A percentile compares a stretch with the other conserved stretches of the same genome.
Evolutionary conservation across 2,888 invertebrate species (phyloP).

Genomic region (Meiosimyza platycephala): DNA sequence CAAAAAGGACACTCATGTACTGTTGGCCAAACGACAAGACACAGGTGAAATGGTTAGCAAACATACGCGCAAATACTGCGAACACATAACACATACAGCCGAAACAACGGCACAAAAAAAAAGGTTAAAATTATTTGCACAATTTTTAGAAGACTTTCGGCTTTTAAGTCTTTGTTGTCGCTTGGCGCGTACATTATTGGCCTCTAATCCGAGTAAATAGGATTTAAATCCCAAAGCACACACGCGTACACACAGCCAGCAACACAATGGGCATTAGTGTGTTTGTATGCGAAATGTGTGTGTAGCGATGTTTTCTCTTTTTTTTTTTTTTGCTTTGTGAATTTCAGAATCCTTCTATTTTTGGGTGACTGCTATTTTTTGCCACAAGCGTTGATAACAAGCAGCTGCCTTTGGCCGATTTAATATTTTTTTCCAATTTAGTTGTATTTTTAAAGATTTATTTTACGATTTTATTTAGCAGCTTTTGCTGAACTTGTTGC

Average conservation of each 20-base stretch:
- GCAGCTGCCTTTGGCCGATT: neutral
- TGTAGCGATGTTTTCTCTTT: neutral
- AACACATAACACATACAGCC: too few species aligned
- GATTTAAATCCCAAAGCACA: slow-evolving; percentile 40
- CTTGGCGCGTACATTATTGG: slow-evolving; percentile 13
- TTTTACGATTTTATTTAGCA: neutral
- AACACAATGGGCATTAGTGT: too few species aligned
- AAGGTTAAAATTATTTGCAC: too few species aligned
- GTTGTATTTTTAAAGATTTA: slow-evolving; percentile 22
- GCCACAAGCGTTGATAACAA: slow-evolving; percentile 6
- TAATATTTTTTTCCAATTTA: neutral
- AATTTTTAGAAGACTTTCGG: too few species aligned
- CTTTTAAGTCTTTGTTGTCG: slow-evolving; percentile 1
- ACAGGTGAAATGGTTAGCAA: too few species aligned
- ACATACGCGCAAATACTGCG: too few species aligned
- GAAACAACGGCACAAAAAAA: too few species aligned
- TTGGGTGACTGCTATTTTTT: neutral
- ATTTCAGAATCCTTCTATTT: neutral
- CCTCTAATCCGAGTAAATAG: slow-evolving; percentile 43
- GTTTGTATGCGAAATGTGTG: neutral
- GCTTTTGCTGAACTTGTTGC: slow-evolving; percentile 19
- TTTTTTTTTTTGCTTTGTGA: neutral
- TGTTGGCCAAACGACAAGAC: too few species aligned
- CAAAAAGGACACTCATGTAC: too few species aligned
- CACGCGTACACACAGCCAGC: neutral